Conservation (phyloP, 2,113 vertebrate genomes). For the Agelaius phoeniceus region DNA sequence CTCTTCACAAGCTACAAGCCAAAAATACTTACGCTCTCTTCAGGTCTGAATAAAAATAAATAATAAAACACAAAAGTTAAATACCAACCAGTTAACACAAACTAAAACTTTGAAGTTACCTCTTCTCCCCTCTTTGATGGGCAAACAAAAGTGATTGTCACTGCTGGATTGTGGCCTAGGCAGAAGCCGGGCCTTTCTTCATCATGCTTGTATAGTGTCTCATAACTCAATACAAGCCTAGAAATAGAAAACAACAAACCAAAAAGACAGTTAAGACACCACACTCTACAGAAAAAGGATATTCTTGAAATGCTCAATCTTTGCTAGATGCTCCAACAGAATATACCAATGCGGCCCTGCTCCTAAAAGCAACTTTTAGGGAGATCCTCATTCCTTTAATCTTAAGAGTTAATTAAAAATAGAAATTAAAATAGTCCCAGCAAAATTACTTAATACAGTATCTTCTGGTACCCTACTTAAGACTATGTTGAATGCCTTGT, state of each 20-base stretch:
- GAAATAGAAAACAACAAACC: neutral
- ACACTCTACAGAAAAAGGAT: neutral
- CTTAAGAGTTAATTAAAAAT: neutral
- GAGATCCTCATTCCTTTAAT: neutral
- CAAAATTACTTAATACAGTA: neutral
- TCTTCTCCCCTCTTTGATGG: slow-evolving; percentile 85
- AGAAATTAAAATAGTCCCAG: neutral
- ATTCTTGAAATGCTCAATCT: neutral
- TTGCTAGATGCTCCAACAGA: neutral
- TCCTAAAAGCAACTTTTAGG: neutral
- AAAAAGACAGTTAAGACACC: neutral
- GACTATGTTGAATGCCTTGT: neutral
- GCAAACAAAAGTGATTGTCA: slow-evolving; percentile 90
- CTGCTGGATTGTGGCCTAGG: slow-evolving; percentile 82
- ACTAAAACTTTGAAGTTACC: slow-evolving; percentile 24
- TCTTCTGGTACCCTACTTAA: neutral
- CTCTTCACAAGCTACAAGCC: neutral
- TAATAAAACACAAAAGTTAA: neutral
- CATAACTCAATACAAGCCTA: slow-evolving; percentile 86
- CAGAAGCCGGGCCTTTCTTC: slow-evolving; percentile 75
- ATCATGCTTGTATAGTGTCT: slow-evolving; percentile 16
- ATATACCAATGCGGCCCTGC: neutral
- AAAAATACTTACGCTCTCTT: neutral
- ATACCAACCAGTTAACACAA: neutral
- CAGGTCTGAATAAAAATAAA: neutral